A percentile compares a stretch with the other conserved stretches of the same genome.
Conservation (phyloP, 1,140 invertebrate species). For the Meloidogyne chitwoodi region DNA sequence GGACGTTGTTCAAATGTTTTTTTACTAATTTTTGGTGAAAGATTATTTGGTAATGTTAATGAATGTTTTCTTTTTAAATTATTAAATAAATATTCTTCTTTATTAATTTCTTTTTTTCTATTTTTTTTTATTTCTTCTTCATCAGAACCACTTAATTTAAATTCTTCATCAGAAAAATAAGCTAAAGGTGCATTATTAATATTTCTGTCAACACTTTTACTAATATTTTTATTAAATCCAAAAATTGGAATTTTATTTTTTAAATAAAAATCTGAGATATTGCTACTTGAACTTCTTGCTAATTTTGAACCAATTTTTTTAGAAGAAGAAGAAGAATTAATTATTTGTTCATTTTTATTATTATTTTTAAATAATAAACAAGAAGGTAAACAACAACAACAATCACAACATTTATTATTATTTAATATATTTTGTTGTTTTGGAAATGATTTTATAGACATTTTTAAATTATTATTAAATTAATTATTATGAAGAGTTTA, state of each 20-base stretch:
- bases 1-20: no score
- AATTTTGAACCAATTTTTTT: conserved; percentile 6
- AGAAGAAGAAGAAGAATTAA: background rate
- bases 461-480: background rate
- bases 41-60: background rate
- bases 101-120: background rate
- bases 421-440: background rate
- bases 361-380: background rate
- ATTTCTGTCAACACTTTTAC: background rate
- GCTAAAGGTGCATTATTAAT: conserved; percentile 7
- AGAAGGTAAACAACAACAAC: background rate
- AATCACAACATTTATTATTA: background rate
- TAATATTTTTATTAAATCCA: background rate
- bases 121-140: background rate
- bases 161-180: conserved; percentile 13
- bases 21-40: no score
- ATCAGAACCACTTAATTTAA: background rate
- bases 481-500: background rate
- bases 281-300: background rate
- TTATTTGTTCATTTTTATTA: background rate
- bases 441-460: background rate
- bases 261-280: background rate
- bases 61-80: background rate
- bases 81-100: no score
- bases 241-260: background rate